phyloP scores from a whole-genome alignment of 1,140 invertebrate genomes.

The Cherax destructor region DNA sequence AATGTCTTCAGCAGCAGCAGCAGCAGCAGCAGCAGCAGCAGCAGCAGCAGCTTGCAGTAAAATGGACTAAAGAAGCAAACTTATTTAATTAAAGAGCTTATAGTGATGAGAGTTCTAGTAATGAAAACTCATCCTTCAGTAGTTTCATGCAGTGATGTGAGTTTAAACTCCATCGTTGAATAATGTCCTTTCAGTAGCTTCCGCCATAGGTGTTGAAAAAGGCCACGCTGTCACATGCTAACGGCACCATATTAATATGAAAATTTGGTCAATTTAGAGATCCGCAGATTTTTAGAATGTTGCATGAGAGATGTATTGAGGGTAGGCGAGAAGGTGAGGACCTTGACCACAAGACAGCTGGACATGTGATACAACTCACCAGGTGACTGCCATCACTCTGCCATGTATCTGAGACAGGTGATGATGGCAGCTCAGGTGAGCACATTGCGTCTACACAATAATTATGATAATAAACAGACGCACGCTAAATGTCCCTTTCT shows the following conservation, averaged over 20 bases:
- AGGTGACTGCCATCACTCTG: not conserved
- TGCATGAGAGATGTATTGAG: too few relatives aligned
- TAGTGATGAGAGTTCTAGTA: too few relatives aligned
- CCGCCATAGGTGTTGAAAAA: not conserved
- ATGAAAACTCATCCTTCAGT: too few relatives aligned
- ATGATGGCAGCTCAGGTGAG: not conserved
- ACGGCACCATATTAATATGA: not conserved
- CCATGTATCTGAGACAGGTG: not conserved
- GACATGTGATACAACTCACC: not conserved
- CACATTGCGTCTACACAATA: not conserved
- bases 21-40: too few relatives aligned
- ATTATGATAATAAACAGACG: not conserved
- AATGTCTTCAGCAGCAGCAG: too few relatives aligned
- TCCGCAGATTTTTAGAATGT: too few relatives aligned
- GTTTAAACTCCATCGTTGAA: not conserved
- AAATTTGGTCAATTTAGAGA: not conserved
- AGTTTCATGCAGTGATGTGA: too few relatives aligned
- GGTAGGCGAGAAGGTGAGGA: not conserved
- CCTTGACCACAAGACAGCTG: not conserved
- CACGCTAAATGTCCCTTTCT: not conserved
- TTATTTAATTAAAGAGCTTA: too few relatives aligned
- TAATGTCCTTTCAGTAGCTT: not conserved
- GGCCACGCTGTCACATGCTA: not conserved
- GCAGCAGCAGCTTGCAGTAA: too few relatives aligned
- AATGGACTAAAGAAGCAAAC: too few relatives aligned